Percentiles rank a stretch among this genome's conserved stretches.
phyloP scores from a whole-genome alignment of 2,888 invertebrate species.

The Microctonus aethiopoides region DNA sequence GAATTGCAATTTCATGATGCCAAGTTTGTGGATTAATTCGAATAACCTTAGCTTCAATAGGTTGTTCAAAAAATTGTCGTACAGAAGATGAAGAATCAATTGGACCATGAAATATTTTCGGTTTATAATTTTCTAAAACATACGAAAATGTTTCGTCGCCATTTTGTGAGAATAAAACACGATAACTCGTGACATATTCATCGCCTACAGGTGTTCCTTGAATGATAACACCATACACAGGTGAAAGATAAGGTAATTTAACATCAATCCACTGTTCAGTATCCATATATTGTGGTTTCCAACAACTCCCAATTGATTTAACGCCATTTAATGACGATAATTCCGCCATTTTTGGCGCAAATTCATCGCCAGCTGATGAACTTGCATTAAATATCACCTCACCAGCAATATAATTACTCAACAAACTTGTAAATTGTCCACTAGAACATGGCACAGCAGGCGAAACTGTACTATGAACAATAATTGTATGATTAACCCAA shows the following conservation, averaged over 20 bases:
- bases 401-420: slow-evolving; percentile 60
- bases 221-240: slow-evolving; percentile 79
- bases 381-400: slow-evolving; percentile 73
- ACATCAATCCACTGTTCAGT: slow-evolving; percentile 78
- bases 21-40: slow-evolving; percentile 81
- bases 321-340: slow-evolving; percentile 63
- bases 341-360: slow-evolving; percentile 70
- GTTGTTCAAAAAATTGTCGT: slow-evolving; percentile 75
- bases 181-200: slow-evolving; percentile 83
- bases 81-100: slow-evolving; percentile 68
- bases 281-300: slow-evolving; percentile 75
- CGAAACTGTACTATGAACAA: slow-evolving; percentile 54
- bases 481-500: not conserved
- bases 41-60: slow-evolving; percentile 80
- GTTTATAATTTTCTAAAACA: slow-evolving; percentile 70
- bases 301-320: slow-evolving; percentile 56
- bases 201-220: slow-evolving; percentile 78
- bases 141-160: slow-evolving; percentile 74
- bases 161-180: slow-evolving; percentile 75
- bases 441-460: slow-evolving; percentile 68
- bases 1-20: slow-evolving; percentile 76
- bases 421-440: slow-evolving; percentile 57
- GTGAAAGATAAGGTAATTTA: slow-evolving; percentile 73
- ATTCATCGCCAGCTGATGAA: slow-evolving; percentile 68
- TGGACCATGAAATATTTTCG: slow-evolving; percentile 80